Percentiles rank a stretch among this genome's conserved stretches.
These are phyloP conservation scores for Phortica variegata DNA, from an alignment of 1,140 invertebrate genomes.

Conservation along the genomic window DNA sequence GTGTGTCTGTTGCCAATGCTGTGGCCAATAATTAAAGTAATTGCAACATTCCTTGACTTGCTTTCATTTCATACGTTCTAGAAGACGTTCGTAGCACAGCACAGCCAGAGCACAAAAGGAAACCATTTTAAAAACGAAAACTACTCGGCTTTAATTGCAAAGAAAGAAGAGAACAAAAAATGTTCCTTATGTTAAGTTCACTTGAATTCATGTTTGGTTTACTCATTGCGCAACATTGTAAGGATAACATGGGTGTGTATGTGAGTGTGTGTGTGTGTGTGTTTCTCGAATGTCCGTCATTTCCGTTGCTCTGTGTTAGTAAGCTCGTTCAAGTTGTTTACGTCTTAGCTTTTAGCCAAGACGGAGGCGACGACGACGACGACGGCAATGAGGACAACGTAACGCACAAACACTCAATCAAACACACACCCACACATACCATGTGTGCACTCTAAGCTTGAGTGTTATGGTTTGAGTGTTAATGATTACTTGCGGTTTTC, in stretches of 20 bases:
- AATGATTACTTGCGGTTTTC: conserved; percentile 44
- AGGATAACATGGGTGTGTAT: conserved; percentile 3
- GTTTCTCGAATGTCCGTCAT: conserved; percentile 36
- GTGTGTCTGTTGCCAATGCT: too few relatives aligned
- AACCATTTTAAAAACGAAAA: conserved; percentile 54
- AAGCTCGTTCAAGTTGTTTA: too few relatives aligned
- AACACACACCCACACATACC: too few relatives aligned
- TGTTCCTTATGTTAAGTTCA: too few relatives aligned
- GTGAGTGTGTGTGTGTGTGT: conserved; percentile 10
- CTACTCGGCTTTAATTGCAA: conserved; percentile 53
- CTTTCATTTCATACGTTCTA: conserved; percentile 17
- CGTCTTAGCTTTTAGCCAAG: too few relatives aligned
- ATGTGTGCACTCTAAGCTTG: too few relatives aligned
- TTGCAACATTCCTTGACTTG: conserved; percentile 51
- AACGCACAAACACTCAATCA: too few relatives aligned
- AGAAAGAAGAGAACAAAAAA: too few relatives aligned
- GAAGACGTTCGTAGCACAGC: not conserved
- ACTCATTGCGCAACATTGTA: conserved; percentile 8
- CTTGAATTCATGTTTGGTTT: conserved; percentile 20
- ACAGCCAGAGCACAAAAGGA: conserved; percentile 35
- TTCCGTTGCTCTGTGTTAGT: too few relatives aligned
- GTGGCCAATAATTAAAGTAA: conserved; percentile 54
- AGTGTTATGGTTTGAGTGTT: conserved; percentile 37
- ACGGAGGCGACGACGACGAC: too few relatives aligned
- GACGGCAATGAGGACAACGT: too few relatives aligned